Conservation (phyloP, 2,888 invertebrate species). For the Boloria selene region DNA sequence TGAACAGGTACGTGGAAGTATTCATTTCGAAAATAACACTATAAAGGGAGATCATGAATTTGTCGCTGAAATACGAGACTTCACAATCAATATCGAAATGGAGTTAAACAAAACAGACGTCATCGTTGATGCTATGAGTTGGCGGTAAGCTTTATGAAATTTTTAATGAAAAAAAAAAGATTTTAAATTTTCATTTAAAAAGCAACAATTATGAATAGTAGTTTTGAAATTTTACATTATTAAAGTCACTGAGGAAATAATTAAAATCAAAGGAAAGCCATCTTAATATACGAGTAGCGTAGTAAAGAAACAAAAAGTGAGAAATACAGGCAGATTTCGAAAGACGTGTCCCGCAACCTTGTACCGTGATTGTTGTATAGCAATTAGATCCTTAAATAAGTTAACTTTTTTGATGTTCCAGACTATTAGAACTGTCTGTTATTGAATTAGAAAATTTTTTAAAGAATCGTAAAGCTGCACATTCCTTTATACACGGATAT, state of each 20-base stretch:
- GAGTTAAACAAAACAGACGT: conserved; percentile 30
- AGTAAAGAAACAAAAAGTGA: too few species aligned
- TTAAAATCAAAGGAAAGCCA: too few species aligned
- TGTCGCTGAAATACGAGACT: conserved; percentile 55
- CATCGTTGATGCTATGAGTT: conserved; percentile 44
- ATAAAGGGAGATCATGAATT: conserved; percentile 43
- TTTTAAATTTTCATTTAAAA: not conserved
- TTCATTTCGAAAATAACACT: conserved; percentile 35
- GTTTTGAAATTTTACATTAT: too few species aligned
- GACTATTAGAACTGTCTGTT: conserved; percentile 42
- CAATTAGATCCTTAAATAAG: too few species aligned
- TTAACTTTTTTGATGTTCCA: conserved; percentile 31
- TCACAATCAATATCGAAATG: conserved; percentile 48
- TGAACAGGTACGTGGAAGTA: conserved; percentile 44
- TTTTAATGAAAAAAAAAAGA: not conserved
- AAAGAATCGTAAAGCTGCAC: conserved; percentile 32
- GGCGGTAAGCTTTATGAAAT: conserved; percentile 49
- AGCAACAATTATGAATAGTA: not conserved
- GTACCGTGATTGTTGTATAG: too few species aligned
- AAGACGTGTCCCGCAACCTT: too few species aligned
- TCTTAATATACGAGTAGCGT: too few species aligned
- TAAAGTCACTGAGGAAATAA: too few species aligned
- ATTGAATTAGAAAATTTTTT: conserved; percentile 30
- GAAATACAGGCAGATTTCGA: too few species aligned
- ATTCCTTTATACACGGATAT: conserved; percentile 42